These are phyloP conservation scores for Salticus scenicus DNA, from an alignment of 2,888 invertebrate genomes.

Conservation along the genomic window DNA sequence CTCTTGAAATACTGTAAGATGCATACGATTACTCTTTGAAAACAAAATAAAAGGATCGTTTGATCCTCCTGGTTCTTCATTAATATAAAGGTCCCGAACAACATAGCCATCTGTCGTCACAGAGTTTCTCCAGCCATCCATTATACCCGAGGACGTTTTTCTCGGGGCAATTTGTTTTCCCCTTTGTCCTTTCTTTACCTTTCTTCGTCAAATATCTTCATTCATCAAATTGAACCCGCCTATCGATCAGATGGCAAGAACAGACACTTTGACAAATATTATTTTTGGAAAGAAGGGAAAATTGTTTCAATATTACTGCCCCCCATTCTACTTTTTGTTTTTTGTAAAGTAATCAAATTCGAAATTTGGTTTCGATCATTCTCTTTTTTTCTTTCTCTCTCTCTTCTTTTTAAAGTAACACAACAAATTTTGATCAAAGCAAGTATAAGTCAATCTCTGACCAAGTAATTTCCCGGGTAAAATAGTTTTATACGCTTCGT, in stretches of 20 bases:
- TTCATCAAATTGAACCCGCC: constrained; percentile 56
- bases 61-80: constrained; percentile 59
- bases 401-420: too few species aligned
- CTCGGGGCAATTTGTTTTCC: constrained; percentile 66
- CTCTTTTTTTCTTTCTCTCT: neutral
- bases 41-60: constrained; percentile 31
- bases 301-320: constrained; percentile 32
- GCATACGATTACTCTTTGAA: neutral
- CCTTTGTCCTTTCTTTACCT: constrained; percentile 55
- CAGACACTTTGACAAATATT: constrained; percentile 57
- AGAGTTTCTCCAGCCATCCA: constrained; percentile 61
- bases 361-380: constrained; percentile 35
- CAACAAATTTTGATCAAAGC: too few species aligned
- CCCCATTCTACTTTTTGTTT: constrained; percentile 13
- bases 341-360: constrained; percentile 44
- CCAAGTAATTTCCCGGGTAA: too few species aligned
- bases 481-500: too few species aligned
- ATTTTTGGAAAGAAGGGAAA: constrained; percentile 35
- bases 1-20: neutral
- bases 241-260: constrained; percentile 63
- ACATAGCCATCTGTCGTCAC: constrained; percentile 68
- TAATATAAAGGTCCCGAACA: constrained; percentile 67
- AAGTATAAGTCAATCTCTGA: too few species aligned
- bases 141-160: constrained; percentile 58
- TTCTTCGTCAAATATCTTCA: constrained; percentile 68